Evolutionary conservation across 2,797 vertebrate genomes (phyloP).

Genomic region (Stomatorhinus walkeri): DNA sequence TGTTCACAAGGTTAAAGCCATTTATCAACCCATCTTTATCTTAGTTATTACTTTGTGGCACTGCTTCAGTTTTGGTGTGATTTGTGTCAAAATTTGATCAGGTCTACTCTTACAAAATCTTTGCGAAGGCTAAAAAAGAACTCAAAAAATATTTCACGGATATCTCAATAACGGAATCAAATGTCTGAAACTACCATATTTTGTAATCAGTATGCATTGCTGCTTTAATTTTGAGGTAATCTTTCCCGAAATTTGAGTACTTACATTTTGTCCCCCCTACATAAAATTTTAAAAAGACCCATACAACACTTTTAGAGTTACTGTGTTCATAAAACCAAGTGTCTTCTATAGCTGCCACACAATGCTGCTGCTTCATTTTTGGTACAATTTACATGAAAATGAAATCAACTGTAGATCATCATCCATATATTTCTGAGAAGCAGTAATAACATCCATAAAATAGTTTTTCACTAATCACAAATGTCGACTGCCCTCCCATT

Average conservation of each 20-base stretch:
- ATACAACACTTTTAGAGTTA: background rate
- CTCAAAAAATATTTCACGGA: background rate
- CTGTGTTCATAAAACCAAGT: background rate
- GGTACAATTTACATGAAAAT: background rate
- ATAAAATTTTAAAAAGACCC: background rate
- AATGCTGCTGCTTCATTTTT: background rate
- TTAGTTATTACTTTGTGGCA: background rate
- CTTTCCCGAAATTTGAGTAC: background rate
- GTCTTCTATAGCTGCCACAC: background rate
- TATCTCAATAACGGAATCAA: background rate
- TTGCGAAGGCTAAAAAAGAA: background rate
- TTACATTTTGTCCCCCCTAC: background rate
- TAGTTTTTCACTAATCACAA: background rate
- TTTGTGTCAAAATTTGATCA: background rate
- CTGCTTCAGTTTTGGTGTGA: background rate
- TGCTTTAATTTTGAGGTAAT: background rate
- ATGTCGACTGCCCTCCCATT: background rate
- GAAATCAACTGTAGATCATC: background rate
- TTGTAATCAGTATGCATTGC: background rate
- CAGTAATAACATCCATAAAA: background rate
- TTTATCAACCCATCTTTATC: background rate
- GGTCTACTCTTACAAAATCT: background rate
- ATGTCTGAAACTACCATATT: background rate
- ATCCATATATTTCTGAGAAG: background rate
- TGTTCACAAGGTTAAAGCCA: background rate